Percentiles rank a stretch among this genome's conserved stretches.
phyloP scores from a whole-genome alignment of 2,113 vertebrate species.

The Bucco capensis region DNA sequence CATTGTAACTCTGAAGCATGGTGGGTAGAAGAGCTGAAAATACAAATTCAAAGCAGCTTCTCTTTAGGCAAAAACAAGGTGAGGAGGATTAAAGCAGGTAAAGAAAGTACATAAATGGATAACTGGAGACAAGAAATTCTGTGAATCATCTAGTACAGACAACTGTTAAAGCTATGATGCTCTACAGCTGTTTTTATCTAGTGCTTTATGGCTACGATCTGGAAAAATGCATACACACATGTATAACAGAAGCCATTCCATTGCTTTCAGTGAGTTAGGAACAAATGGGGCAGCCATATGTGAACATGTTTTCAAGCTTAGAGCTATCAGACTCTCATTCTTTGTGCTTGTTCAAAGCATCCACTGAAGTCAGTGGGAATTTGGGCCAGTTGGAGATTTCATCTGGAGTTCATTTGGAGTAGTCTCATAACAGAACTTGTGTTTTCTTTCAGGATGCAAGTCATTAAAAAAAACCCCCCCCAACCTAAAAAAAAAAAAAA shows the following conservation, averaged over 20 bases:
- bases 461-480: background rate
- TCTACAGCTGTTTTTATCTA: background rate
- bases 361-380: background rate
- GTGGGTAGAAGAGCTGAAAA: background rate
- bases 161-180: background rate
- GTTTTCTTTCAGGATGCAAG: background rate
- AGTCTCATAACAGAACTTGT: background rate
- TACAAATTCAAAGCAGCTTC: background rate
- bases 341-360: background rate
- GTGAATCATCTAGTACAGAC: background rate
- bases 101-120: background rate
- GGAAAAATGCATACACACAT: background rate
- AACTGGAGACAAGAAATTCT: background rate
- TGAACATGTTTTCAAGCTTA: background rate
- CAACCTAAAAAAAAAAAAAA: background rate
- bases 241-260: background rate
- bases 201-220: background rate
- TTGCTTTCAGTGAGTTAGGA: background rate
- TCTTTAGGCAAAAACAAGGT: background rate
- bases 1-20: background rate
- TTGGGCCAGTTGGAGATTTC: background rate
- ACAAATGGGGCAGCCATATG: background rate
- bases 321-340: background rate
- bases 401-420: constrained; percentile 16
- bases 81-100: background rate